These are phyloP conservation scores for Acleris sparsana DNA, from an alignment of 2,888 invertebrate species.

Conservation along the genomic window DNA sequence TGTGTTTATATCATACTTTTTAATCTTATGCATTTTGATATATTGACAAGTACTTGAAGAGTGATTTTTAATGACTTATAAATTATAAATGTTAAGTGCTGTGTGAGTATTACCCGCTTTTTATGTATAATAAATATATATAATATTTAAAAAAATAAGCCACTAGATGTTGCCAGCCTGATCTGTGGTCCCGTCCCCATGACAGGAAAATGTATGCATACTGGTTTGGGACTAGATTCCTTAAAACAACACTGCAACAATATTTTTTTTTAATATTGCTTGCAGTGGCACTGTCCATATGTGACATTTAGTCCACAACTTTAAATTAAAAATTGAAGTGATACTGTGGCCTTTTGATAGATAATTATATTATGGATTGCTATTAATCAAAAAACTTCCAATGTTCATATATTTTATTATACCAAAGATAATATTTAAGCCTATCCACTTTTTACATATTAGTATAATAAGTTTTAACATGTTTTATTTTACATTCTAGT, in stretches of 20 bases:
- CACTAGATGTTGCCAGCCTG: slow-evolving; percentile 18
- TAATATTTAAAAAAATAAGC: slow-evolving; percentile 5
- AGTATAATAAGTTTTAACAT: slow-evolving; percentile 18
- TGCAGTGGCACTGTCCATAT: slow-evolving; percentile 15
- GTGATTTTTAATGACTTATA: slow-evolving; percentile 15
- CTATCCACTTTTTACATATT: slow-evolving; percentile 8
- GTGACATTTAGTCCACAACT: slow-evolving; percentile 34
- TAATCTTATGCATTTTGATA: slow-evolving; percentile 26
- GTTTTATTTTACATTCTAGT: slow-evolving; percentile 30
- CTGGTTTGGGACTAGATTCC: slow-evolving; percentile 16
- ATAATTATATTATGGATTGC: slow-evolving; percentile 35
- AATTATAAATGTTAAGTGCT: slow-evolving; percentile 2
- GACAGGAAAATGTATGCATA: neutral
- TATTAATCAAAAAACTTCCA: slow-evolving; percentile 33
- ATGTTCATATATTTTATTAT: slow-evolving; percentile 20
- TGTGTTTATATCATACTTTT: slow-evolving; percentile 1
- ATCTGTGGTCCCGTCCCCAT: no score
- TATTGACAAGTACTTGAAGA: slow-evolving; percentile 9
- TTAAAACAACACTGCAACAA: neutral
- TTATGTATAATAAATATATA: neutral
- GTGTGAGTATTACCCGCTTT: slow-evolving; percentile 7
- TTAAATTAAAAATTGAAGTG: slow-evolving; percentile 54
- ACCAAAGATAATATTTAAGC: slow-evolving; percentile 28
- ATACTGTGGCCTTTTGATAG: slow-evolving; percentile 75
- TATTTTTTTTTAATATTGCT: neutral